Base-by-base conservation (phyloP, 1,140 invertebrate genomes). In the Zaprionus tsacasi region DNA sequence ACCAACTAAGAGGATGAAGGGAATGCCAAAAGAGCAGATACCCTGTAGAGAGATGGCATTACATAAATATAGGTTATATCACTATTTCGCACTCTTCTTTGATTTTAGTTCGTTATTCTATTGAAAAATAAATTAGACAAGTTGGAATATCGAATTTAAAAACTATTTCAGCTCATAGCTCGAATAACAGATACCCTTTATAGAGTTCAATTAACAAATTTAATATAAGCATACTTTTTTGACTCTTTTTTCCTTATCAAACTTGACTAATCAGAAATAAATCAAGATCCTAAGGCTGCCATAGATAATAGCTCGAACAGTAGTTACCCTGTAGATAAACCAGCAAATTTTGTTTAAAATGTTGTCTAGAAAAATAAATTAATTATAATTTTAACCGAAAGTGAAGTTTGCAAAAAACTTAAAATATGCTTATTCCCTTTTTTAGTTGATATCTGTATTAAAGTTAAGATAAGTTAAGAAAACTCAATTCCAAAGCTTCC, bases 131-230 rank as follows among this genome's bases (percentile, higher is more conserved):
- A n/a, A n/a, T 40, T n/a, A 6, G 6, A n/a, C 1, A 7, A 40
- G 13, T 2, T n/a, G 3, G 38, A 40, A n/a, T 40, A 7, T n/a
- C 1, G n/a, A 6, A n/a, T n/a, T 7, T n/a, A 0, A 7, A n/a
- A 2, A 3, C 5, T n/a, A n/a, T 0, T n/a, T n/a, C 1, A 7
- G 13, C 6, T 6, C 6, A 2, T 0, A n/a, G 38, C 5, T 40
- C 3, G 13, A 40, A n/a, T 40, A n/a, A n/a, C 12, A n/a, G 13
- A 40, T 40, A 40, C 38, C 38, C 38, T 40, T 1, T n/a, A n/a
- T 0, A 40, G 6, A n/a, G 38, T 6, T 40, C 5, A 21, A 21
- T 21, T 21, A 21, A 2, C 0, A 40, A n/a, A 40, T n/a, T 40
- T 6, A 40, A 21, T 21, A 13, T n/a, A n/a, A n/a, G n/a, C n/a